A percentile compares a stretch with the other conserved stretches of the same genome.
Evolutionary conservation across 2,113 vertebrate species (phyloP).

Genomic region (Coptodon rendalli): DNA sequence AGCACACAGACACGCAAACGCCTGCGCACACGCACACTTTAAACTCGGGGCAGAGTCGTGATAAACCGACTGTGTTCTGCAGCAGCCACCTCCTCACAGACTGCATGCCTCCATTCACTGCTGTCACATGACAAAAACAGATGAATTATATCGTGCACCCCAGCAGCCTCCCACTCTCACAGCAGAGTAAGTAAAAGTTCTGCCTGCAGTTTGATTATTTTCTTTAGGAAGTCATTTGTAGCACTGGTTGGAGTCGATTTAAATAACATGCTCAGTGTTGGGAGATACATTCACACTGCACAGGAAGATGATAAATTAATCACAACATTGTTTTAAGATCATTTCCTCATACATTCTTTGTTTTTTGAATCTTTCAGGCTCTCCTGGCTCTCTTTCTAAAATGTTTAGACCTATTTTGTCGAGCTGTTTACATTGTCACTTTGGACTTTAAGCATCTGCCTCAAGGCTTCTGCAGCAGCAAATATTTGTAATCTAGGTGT

Average conservation of each 20-base stretch:
- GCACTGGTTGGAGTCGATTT: not conserved
- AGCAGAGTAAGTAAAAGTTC: not conserved
- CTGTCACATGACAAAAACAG: not conserved
- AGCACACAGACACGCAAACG: not conserved
- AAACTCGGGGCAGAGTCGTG: not conserved
- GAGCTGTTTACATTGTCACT: not conserved
- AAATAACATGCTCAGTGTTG: not conserved
- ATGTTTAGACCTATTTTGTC: not conserved
- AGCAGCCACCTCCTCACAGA: not conserved
- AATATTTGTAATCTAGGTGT: not conserved
- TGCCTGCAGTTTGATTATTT: not conserved
- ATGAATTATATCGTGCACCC: not conserved
- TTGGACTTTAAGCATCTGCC: not conserved
- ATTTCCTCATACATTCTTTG: not conserved
- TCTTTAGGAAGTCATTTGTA: not conserved
- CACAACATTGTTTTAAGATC: not conserved
- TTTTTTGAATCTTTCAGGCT: not conserved
- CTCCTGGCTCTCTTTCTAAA: not conserved
- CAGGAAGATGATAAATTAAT: not conserved
- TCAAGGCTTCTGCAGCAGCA: not conserved
- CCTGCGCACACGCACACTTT: not conserved
- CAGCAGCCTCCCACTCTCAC: not conserved
- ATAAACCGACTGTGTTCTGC: slow-evolving; percentile 15
- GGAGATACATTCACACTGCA: not conserved
- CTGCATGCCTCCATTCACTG: not conserved